Percentiles rank a stretch among this genome's conserved stretches.
Conservation (phyloP, 2,888 invertebrate genomes). For the Blomia tropicalis region DNA sequence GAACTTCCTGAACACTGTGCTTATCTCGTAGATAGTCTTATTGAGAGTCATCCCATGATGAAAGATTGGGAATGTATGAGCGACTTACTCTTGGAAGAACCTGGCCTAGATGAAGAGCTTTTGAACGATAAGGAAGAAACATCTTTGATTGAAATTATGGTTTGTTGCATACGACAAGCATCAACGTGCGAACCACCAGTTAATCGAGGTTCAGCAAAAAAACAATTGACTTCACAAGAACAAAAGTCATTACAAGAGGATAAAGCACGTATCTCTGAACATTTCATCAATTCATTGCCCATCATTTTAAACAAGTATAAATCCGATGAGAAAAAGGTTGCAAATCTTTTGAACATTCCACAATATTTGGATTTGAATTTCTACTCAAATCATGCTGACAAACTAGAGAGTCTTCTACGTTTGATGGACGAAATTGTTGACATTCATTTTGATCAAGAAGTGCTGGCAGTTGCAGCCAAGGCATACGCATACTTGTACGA, state of each 20-base stretch:
- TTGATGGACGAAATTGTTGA: constrained; percentile 75
- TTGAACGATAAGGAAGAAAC: constrained; percentile 89
- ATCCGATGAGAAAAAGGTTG: constrained; percentile 88
- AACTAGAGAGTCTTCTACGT: constrained; percentile 63
- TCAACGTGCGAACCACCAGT: constrained; percentile 90
- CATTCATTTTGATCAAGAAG: constrained; percentile 73
- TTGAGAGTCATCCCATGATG: constrained; percentile 96
- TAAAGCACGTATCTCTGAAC: constrained; percentile 75
- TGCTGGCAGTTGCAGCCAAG: constrained; percentile 78
- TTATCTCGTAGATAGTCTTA: constrained; percentile 91
- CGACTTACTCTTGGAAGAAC: constrained; percentile 82
- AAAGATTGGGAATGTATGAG: constrained; percentile 99
- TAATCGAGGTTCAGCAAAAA: constrained; percentile 71
- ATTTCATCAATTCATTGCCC: constrained; percentile 81
- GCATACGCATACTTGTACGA: constrained; percentile 76
- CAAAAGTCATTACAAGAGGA: constrained; percentile 71
- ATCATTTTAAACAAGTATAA: constrained; percentile 79
- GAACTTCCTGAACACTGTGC: constrained; percentile 94
- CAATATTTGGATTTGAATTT: constrained; percentile 72
- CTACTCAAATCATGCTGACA: constrained; percentile 23
- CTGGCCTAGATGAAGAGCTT: constrained; percentile 75
- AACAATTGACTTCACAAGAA: constrained; percentile 50
- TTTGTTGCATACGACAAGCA: constrained; percentile 89
- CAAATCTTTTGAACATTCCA: constrained; percentile 78
- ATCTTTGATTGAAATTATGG: constrained; percentile 83